phyloP scores from a whole-genome alignment of 1,140 invertebrate species.

The Nomia melanderi region DNA sequence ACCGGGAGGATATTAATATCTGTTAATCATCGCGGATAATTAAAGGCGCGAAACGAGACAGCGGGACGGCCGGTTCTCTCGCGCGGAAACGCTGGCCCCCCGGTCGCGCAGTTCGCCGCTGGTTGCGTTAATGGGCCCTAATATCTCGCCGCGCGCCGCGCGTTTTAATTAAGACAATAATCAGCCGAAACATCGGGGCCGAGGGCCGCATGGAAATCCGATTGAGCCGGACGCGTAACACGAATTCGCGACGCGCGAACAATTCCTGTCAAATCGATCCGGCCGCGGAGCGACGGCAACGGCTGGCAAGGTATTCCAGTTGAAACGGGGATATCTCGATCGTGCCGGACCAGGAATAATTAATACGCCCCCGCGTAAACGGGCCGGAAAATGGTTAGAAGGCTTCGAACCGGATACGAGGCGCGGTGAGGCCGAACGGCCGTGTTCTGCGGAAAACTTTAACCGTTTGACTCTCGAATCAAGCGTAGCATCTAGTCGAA shows the following conservation, averaged over 20 bases:
- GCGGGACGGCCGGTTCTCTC: slow-evolving; percentile 26
- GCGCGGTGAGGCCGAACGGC: too few relatives aligned
- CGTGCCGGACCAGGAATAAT: too few relatives aligned
- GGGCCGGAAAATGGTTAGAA: too few relatives aligned
- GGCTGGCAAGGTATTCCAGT: not conserved
- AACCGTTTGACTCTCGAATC: too few relatives aligned
- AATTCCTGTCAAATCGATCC: slow-evolving; percentile 17
- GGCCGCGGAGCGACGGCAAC: slow-evolving; percentile 10
- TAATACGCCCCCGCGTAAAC: not conserved
- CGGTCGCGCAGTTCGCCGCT: too few relatives aligned
- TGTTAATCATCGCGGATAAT: slow-evolving; percentile 58
- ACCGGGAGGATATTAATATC: slow-evolving; percentile 25
- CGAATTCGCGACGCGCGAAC: slow-evolving; percentile 45
- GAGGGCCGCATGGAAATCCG: slow-evolving; percentile 56
- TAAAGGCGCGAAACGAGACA: slow-evolving; percentile 49
- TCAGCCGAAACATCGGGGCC: slow-evolving; percentile 61
- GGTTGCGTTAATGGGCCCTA: slow-evolving; percentile 61
- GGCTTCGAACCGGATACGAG: too few relatives aligned
- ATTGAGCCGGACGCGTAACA: slow-evolving; percentile 47
- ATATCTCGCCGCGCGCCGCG: slow-evolving; percentile 45
- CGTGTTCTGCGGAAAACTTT: too few relatives aligned
- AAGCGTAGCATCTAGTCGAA: too few relatives aligned
- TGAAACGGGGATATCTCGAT: not conserved
- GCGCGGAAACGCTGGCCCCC: too few relatives aligned
- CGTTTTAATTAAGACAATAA: slow-evolving; percentile 67